Evolutionary conservation across 2,113 vertebrate species (phyloP).

Genomic region (Amphilophus citrinellus): DNA sequence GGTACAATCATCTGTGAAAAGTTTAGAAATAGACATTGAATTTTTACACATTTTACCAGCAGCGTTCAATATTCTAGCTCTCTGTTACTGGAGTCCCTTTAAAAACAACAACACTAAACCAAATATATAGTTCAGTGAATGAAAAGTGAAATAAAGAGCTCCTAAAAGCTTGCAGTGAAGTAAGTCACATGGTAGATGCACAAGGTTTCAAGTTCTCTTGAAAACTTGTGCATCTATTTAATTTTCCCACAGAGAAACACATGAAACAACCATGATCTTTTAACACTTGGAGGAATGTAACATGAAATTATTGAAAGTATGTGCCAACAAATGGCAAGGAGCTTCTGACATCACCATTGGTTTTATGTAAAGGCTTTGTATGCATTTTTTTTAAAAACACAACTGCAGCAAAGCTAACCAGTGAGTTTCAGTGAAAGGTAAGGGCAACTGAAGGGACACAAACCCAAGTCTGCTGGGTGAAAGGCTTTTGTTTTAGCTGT

Average conservation of each 20-base stretch:
- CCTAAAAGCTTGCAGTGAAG: not conserved
- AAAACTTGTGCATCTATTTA: not conserved
- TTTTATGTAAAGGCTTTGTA: not conserved
- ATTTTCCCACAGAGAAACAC: not conserved
- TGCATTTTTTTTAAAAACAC: too few relatives aligned
- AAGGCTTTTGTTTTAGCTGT: not conserved
- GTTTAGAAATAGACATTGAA: not conserved
- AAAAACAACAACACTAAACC: not conserved
- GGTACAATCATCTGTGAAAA: not conserved
- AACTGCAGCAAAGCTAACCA: not conserved
- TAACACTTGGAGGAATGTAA: not conserved
- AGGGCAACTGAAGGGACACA: not conserved
- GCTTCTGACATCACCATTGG: rapidly evolving
- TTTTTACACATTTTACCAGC: not conserved
- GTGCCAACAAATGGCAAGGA: not conserved
- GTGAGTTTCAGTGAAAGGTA: not conserved
- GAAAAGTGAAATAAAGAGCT: not conserved
- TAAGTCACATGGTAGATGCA: not conserved
- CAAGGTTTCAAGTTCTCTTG: too few relatives aligned
- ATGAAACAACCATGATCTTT: not conserved
- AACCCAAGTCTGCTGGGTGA: not conserved
- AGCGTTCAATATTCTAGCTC: not conserved
- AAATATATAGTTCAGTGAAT: not conserved
- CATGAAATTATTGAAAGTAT: not conserved
- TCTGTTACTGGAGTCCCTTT: not conserved